Evolutionary conservation across 2,888 invertebrate species (phyloP), one percentile per base, ranked within the genome.

Genomic region (Drosophila parthenogenetica): DNA sequence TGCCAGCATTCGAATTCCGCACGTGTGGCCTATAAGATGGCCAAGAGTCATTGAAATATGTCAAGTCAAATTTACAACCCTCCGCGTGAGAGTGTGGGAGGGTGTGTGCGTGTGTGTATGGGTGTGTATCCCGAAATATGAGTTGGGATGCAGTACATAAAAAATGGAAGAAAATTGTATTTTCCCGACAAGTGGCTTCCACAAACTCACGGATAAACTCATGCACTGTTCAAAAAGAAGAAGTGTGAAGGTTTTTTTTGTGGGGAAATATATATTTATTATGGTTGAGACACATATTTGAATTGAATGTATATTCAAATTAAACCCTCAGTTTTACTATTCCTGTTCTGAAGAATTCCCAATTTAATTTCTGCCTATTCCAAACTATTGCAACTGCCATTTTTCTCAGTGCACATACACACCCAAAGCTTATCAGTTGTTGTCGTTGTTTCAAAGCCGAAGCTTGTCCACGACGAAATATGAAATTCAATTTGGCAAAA

Each of bases 401-500:
- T 35, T 35, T 4, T 35, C 11, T 35, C 35, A 35, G 13, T 35
- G 35, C 5, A 37, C 35, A 51, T 48, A 54, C 51, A 55, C 13
- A 37, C 46, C 51, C 35, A 35, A 0, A 13, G 35, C 35, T 67
- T 81, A 73, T 73, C 76, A 73, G 40, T 51, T 60, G 40, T n/a
- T 43, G 42, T 48, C 54, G 29, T 46, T 35, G 49, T 43, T 42
- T 55, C 57, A 40, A 22, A 55, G 50, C 51, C 51, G 46, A 58
- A 55, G 17, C 50, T 51, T 45, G 62, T 35, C 79, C 77, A 64
- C 59, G 69, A 59, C 62, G 58, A 75, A 81, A 71, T 77, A 74
- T 74, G 46, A 77, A 86, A 87, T 84, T 86, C 85, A 89, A 86
- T 86, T 86, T 81, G 72, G 69, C 72, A 54, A 58, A 51, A 29